Evolutionary conservation across 2,797 vertebrate genomes (phyloP), one percentile per base, ranked within the genome.

Genomic region (Morelia viridis): DNA sequence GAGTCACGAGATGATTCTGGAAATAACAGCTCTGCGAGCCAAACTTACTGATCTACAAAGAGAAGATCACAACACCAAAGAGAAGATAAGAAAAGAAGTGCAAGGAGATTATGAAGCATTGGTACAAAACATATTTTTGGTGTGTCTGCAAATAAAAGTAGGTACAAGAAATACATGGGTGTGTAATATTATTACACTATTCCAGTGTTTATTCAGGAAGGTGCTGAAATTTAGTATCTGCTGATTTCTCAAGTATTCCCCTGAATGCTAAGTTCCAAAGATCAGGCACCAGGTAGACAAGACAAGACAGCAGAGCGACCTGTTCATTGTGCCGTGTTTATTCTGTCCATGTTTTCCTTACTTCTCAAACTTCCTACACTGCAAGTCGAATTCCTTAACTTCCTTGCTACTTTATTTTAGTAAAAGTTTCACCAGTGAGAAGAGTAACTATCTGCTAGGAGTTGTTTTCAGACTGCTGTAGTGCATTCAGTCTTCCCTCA

Each of bases 71-170:
- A 64, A 35, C 88, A 89, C 97, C 8, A 97, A 97, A 93, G 89
- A 97, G 13, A 94, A 96, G 17, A 95, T 98, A 53, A 88, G 95
- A 57, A 97, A 98, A 92, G 95, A 97, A 92, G 96, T 97, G 80
- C 94, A 24, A 91, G 96, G 97, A 53, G 96, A 97, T 89, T 98
- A 98, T 7, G 96, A 98, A 94, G 94, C 95, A 3, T 95, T 98
- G 95, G 96, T 98, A 57, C 94, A 53, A 92, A 97, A 97, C 11
- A 93, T 98, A 65, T 97, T 98, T 95, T 93, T 94, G 84, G 96
- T 96, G 80, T 98, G 97, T 96, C 92, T 98, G 93, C 96, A 96
- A 92, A 96, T 98, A 26, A 98, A 98, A 97, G 98, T 98, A 91
- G 94, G 96, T 88, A 93, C 60, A 93, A 88, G 89, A 58, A 56